phyloP scores from a whole-genome alignment of 2,888 invertebrate species.

The Trissolcus japonicus region DNA sequence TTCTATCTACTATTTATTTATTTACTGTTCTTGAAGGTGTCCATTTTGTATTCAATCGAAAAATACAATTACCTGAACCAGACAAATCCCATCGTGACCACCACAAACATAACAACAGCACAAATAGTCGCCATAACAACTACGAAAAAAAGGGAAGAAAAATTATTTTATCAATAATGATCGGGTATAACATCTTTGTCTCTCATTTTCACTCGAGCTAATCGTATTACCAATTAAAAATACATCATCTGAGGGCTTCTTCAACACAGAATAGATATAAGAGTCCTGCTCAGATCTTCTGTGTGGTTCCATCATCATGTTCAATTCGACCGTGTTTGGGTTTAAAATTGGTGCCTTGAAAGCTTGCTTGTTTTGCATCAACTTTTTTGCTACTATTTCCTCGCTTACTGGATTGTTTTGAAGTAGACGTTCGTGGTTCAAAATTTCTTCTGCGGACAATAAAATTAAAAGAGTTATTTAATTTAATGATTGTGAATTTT shows the following conservation, averaged over 20 bases:
- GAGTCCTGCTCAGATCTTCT: slow-evolving; percentile 65
- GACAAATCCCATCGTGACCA: slow-evolving; percentile 79
- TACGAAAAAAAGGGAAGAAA: slow-evolving; percentile 66
- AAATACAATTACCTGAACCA: slow-evolving; percentile 78
- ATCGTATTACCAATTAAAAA: slow-evolving; percentile 72
- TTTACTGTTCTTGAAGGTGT: not conserved
- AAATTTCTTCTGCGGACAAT: slow-evolving; percentile 30
- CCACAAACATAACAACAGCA: slow-evolving; percentile 78
- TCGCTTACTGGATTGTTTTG: slow-evolving; percentile 13
- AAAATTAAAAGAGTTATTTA: no score
- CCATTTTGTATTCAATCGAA: not conserved
- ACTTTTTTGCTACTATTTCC: slow-evolving; percentile 23
- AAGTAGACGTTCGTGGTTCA: slow-evolving; percentile 15
- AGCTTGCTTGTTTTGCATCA: slow-evolving; percentile 16
- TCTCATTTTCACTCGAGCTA: not conserved
- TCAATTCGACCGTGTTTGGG: slow-evolving; percentile 37
- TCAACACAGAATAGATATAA: slow-evolving; percentile 64
- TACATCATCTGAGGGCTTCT: slow-evolving; percentile 71
- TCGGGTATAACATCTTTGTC: slow-evolving; percentile 12
- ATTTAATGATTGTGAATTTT: not conserved
- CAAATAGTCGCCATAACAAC: slow-evolving; percentile 80
- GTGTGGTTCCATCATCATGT: slow-evolving; percentile 60
- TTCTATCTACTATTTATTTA: not conserved
- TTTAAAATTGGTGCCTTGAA: slow-evolving; percentile 42
- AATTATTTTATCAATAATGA: slow-evolving; percentile 13